Evolutionary conservation across 2,797 vertebrate species (phyloP).

Genomic region (Prionace glauca): DNA sequence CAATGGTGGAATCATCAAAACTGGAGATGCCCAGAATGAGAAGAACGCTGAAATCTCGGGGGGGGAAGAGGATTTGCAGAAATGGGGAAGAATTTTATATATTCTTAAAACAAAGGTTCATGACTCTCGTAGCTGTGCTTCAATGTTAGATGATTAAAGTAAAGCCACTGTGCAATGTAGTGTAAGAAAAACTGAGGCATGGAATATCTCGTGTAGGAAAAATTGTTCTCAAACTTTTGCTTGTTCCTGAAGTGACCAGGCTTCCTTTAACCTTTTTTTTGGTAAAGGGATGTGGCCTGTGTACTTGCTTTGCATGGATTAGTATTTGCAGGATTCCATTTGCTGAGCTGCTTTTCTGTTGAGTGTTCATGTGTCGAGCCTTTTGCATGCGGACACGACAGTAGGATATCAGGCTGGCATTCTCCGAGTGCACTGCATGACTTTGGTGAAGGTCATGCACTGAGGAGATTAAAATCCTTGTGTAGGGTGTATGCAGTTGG

Average conservation of each 20-base stretch:
- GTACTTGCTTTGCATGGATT: neutral
- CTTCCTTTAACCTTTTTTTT: neutral
- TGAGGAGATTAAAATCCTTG: slow-evolving; percentile 64
- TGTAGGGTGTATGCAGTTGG: slow-evolving; percentile 66
- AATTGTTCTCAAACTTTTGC: neutral
- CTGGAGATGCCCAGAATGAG: neutral
- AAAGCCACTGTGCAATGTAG: neutral
- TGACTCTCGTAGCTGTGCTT: neutral
- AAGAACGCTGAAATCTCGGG: neutral
- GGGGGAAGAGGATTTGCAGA: neutral
- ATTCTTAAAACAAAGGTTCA: neutral
- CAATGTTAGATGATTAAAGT: slow-evolving; percentile 11
- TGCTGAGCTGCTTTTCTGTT: slow-evolving; percentile 19
- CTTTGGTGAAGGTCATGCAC: slow-evolving; percentile 70
- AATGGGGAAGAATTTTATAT: neutral
- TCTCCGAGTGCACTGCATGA: slow-evolving; percentile 48
- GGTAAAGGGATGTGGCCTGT: neutral
- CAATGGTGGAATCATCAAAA: neutral
- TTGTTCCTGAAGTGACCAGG: neutral
- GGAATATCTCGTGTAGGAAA: neutral
- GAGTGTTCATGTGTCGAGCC: neutral
- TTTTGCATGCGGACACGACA: neutral
- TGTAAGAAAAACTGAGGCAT: neutral
- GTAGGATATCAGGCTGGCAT: slow-evolving; percentile 14
- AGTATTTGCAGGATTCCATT: slow-evolving; percentile 15